Base-by-base conservation (phyloP, 2,888 invertebrate genomes). In the Plebejus argus region DNA sequence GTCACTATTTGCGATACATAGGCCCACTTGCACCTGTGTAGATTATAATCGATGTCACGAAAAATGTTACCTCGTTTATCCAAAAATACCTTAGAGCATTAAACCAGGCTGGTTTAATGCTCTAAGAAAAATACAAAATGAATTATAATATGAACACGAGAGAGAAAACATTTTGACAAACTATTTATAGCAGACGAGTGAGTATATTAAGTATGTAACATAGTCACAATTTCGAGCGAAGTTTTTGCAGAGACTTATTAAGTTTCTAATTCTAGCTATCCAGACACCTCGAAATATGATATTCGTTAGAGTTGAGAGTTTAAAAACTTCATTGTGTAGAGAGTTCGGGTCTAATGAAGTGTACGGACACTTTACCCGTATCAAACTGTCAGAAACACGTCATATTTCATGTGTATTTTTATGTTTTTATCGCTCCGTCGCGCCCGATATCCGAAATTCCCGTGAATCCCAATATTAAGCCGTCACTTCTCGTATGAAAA, bases 341-440 rank as follows among this genome's bases (percentile, higher is more conserved):
- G 83, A 86, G 87, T 88, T 86, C 83, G 83, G 85, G 82, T 84
- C 87, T 91, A 92, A 92, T 91, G 91, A 92, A 91, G 91, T 90
- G 87, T 89, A 84, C 85, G 83, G 88, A 90, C 88, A 89, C 90
- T 88, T 87, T 87, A 93, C 93, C 93, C 93, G 83, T 87, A 90
- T 93, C 93, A 93, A 88, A 84, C 89, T 91, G 92, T 92, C 93
- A 91, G 84, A 89, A 89, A 86, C 91, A 92, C 88, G 88, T 92
- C 91, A 93, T 89, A 90, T 88, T 90, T 88, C 84, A 86, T 86
- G 84, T 86, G 85, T 85, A 86, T 88, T 87, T 88, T 88, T 82
- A 81, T 81, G 78, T 82, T 88, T 88, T 87, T 84, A 87, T 85
- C 87, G 86, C 87, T 81, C 86, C 88, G 90, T 90, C 89, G 83